Evolutionary conservation across 2,888 invertebrate genomes (phyloP).

Genomic region (Perizoma flavofasciatum): DNA sequence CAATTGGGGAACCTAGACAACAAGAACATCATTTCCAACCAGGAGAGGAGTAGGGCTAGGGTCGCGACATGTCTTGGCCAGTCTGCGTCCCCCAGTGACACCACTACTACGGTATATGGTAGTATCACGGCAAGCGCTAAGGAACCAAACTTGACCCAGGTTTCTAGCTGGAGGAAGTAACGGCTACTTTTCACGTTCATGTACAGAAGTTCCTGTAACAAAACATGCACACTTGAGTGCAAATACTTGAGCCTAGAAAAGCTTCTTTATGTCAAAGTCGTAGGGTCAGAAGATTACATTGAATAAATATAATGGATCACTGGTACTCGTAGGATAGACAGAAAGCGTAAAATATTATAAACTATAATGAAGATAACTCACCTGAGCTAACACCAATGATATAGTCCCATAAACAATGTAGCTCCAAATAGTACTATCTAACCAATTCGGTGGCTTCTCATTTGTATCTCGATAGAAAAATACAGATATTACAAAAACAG

Average conservation of each 20-base stretch:
- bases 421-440: slow-evolving; percentile 63
- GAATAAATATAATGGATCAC: too few relatives aligned
- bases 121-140: slow-evolving; percentile 71
- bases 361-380: slow-evolving; percentile 43
- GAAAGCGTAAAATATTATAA: too few relatives aligned
- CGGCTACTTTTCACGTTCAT: slow-evolving; percentile 74
- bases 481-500: slow-evolving; percentile 74
- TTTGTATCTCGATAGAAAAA: slow-evolving; percentile 73
- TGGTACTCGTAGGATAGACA: too few relatives aligned
- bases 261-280: too few relatives aligned
- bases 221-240: too few relatives aligned
- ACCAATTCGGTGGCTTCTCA: slow-evolving; percentile 53
- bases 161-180: slow-evolving; percentile 81
- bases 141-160: slow-evolving; percentile 82
- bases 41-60: slow-evolving; percentile 77
- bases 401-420: slow-evolving; percentile 67
- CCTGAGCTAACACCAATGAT: slow-evolving; percentile 68
- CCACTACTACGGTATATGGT: slow-evolving; percentile 60
- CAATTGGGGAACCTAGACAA: slow-evolving; percentile 82
- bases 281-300: too few relatives aligned
- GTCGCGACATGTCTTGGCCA: slow-evolving; percentile 81
- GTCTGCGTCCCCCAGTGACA: slow-evolving; percentile 47
- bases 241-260: too few relatives aligned
- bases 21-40: slow-evolving; percentile 84
- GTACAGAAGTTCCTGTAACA: slow-evolving; percentile 77